phyloP scores from a whole-genome alignment of 2,113 vertebrate species.

The Oxygymnocypris stewartii region DNA sequence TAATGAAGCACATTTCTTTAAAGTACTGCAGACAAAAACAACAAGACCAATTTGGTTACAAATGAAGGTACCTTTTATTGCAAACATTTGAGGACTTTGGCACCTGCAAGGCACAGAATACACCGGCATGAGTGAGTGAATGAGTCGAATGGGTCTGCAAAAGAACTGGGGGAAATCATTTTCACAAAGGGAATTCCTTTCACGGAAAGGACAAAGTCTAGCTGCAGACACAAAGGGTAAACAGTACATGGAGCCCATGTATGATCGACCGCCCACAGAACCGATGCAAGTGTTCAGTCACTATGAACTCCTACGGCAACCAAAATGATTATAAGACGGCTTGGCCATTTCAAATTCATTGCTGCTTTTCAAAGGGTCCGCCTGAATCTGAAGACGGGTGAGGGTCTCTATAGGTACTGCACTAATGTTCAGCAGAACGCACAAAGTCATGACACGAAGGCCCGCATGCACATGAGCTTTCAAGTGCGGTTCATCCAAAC shows the following conservation, averaged over 20 bases:
- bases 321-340: background rate
- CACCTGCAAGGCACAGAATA: slow-evolving; percentile 59
- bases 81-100: slow-evolving; percentile 58
- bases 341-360: slow-evolving; percentile 10
- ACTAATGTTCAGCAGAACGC: slow-evolving; percentile 2
- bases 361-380: slow-evolving; percentile 26
- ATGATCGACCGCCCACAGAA: background rate
- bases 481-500: slow-evolving; percentile 43
- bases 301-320: background rate
- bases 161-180: slow-evolving; percentile 40
- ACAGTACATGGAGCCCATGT: slow-evolving; percentile 27
- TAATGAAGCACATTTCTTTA: background rate
- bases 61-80: slow-evolving; percentile 60
- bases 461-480: slow-evolving; percentile 26
- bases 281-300: background rate
- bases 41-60: slow-evolving; percentile 7
- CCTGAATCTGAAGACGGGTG: background rate
- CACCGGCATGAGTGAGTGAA: slow-evolving; percentile 45
- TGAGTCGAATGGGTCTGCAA: slow-evolving; percentile 37
- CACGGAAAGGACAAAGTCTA: slow-evolving; percentile 58
- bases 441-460: slow-evolving; percentile 12
- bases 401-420: background rate
- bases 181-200: slow-evolving; percentile 57
- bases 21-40: background rate
- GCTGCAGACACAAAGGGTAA: slow-evolving; percentile 46